Evolutionary conservation across 2,797 vertebrate species (phyloP), one percentile per base, ranked within the genome.

Genomic region (Betta splendens): DNA sequence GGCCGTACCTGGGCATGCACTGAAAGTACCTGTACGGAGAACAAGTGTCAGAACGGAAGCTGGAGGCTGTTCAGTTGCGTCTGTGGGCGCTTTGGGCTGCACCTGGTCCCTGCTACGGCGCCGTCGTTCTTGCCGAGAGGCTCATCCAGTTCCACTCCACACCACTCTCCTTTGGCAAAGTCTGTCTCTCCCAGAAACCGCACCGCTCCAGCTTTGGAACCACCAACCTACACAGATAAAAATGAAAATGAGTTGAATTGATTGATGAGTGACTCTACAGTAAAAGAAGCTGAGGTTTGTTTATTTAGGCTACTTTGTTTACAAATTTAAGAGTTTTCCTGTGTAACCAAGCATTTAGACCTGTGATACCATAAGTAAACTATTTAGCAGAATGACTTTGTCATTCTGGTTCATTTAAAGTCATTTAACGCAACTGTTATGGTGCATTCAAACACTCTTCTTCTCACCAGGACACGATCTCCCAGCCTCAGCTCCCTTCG

Each of bases 101-200:
- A 36, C 97, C 97, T 97, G 15, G 95, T 95, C 67, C 97, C 97
- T 35, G 97, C 96, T 4, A 99, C 96, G 0, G 97, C 95, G 0
- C 97, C 97, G 2, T 99, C 97, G 0, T 98, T 99, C 89, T 99
- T 99, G 7, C 97, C 97, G 4, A 98, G 89, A 2, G 97, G 97
- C 28, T 99, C 97, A 1, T 99, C 97, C 26, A 99, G 86, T 46
- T 99, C 97, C 17, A 99, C 96, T 2, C 97, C 97, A 39, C 97
- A 98, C 97, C 97, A 99, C 1, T 97, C 95, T 16, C 97, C 97
- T 69, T 99, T 98, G 11, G 97, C 97, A 64, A 98, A 99, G 82
- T 99, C 97, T 0, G 97, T 96, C 79, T 98, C 96, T 6, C 97
- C 97, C 20, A 98, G 81, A 58, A 98, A 99, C 7, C 95, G 93